Evolutionary conservation across 2,888 invertebrate species (phyloP), one percentile per base, ranked within the genome.

Genomic region (Capitulum mitella): DNA sequence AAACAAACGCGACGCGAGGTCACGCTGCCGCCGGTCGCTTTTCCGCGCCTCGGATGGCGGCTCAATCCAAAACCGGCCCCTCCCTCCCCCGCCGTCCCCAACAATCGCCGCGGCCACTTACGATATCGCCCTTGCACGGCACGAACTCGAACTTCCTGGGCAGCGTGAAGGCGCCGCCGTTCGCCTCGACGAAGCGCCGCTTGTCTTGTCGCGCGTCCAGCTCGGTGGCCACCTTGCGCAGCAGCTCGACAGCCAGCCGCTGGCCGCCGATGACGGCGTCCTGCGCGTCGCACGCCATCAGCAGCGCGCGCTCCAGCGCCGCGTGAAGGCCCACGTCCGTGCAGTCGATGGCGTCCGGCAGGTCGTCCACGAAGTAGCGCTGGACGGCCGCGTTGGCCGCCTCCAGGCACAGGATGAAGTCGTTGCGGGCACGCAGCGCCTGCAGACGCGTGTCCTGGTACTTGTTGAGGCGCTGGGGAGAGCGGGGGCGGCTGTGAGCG

Each of bases 321-420:
- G 94, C 94, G 87, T 97, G 96, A 88, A 95, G 95, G 51, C 97
- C 97, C 84, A 96, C 92, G 88, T 98, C 97, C 92, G 95, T 95
- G 86, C 96, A 96, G 86, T 95, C 94, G 86, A 97, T 93, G 83
- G 98, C 89, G 89, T 97, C 97, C 37, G 94, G 94, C 84, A 98
- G 90, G 88, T 98, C 97, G 86, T 98, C 97, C 54, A 95, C 93
- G 88, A 95, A 98, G 89, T 97, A 97, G 85, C 96, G 95, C 88
- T 96, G 95, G 85, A 98, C 92, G 83, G 97, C 95, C 79, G 97
- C 94, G 87, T 97, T 97, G 81, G 97, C 95, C 40, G 97, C 95
- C 86, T 97, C 96, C 84, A 98, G 90, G 85, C 94, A 93, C 80
- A 98, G 89, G 84, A 94, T 90, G 88, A 97, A 97, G 87, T 97